phyloP scores from a whole-genome alignment of 2,113 vertebrate genomes.

The Elaphurus davidianus region DNA sequence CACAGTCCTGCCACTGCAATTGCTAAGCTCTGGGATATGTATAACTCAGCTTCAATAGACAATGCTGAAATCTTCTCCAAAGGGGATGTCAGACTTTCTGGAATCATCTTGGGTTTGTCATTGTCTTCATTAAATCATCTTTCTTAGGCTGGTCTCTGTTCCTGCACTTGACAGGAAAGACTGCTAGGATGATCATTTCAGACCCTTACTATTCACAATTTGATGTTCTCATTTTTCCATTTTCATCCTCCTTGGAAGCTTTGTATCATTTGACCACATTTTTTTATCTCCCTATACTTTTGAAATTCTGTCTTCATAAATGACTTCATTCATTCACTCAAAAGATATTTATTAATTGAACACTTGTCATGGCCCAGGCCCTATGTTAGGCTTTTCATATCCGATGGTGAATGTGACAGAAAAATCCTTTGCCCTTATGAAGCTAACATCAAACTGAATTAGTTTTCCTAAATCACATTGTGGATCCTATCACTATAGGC shows the following conservation, averaged over 20 bases:
- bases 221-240: not conserved
- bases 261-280: not conserved
- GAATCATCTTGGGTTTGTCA: not conserved
- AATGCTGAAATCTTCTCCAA: not conserved
- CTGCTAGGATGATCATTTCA: not conserved
- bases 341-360: not conserved
- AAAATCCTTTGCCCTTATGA: not conserved
- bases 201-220: not conserved
- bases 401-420: not conserved
- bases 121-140: not conserved
- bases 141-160: not conserved
- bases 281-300: not conserved
- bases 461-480: not conserved
- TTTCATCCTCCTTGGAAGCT: not conserved
- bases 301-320: not conserved
- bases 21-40: no score
- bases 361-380: not conserved
- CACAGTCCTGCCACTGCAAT: not conserved
- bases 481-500: not conserved
- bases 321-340: not conserved
- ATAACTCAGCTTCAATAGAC: not conserved
- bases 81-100: not conserved
- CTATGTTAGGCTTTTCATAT: not conserved
- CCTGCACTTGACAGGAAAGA: not conserved
- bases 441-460: not conserved